These are phyloP conservation scores for Cyprinus carpio DNA, from an alignment of 2,113 vertebrate species.

Conservation along the genomic window DNA sequence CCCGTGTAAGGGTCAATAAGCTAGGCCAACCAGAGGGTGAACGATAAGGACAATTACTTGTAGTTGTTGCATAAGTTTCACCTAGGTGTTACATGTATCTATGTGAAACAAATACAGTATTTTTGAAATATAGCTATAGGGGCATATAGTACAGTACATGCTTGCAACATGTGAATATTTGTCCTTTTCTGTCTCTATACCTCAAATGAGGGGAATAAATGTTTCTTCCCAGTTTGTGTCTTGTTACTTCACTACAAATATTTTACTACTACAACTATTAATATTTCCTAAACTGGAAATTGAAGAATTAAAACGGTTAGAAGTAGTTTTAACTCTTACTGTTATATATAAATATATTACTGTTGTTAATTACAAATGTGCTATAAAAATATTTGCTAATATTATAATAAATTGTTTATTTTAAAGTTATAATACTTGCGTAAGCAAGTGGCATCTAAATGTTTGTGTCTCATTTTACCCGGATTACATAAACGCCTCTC, in stretches of 20 bases:
- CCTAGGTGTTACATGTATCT: conserved; percentile 20
- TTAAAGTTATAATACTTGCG: background rate
- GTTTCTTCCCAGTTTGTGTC: conserved; percentile 32
- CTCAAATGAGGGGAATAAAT: conserved; percentile 45
- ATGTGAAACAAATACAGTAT: conserved; percentile 38
- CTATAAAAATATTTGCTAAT: too few relatives aligned
- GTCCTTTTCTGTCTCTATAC: conserved; percentile 7
- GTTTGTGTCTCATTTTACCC: background rate
- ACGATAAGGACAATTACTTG: conserved; percentile 26
- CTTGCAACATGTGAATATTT: conserved; percentile 40
- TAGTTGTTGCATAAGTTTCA: conserved; percentile 13
- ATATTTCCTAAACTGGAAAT: too few relatives aligned
- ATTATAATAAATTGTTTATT: too few relatives aligned
- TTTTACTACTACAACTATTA: too few relatives aligned
- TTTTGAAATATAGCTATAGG: conserved; percentile 11
- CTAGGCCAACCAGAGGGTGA: conserved; percentile 20
- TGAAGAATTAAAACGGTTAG: too few relatives aligned
- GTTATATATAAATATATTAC: too few relatives aligned
- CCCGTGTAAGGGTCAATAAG: background rate
- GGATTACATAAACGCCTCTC: background rate
- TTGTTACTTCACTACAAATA: background rate
- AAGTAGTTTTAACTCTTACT: too few relatives aligned
- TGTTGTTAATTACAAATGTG: too few relatives aligned
- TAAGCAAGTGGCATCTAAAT: background rate
- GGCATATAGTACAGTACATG: conserved; percentile 41